phyloP scores from a whole-genome alignment of 1,140 invertebrate species.

The Colletes latitarsis region DNA sequence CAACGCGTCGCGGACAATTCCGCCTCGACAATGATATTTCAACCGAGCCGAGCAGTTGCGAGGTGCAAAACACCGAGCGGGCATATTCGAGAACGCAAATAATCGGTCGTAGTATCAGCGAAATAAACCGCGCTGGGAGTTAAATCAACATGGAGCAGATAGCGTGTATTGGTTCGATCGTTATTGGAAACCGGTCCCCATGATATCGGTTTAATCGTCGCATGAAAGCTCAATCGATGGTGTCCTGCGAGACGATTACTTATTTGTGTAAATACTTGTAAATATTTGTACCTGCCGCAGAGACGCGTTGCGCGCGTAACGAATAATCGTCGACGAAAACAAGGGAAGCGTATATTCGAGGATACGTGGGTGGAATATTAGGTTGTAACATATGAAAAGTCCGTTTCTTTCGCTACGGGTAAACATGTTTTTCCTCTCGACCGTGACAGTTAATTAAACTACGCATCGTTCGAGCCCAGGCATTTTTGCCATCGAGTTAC shows the following conservation, averaged over 20 bases:
- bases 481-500: too few relatives aligned
- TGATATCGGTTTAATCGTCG: conserved; percentile 63
- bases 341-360: not conserved
- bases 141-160: conserved; percentile 45
- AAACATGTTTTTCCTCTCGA: too few relatives aligned
- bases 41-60: conserved; percentile 22
- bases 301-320: conserved; percentile 47
- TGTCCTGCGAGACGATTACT: conserved; percentile 68
- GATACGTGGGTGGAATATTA: not conserved
- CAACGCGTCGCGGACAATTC: conserved; percentile 33
- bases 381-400: too few relatives aligned
- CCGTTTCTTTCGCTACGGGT: too few relatives aligned
- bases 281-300: conserved; percentile 73
- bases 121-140: conserved; percentile 46
- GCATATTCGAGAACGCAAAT: conserved; percentile 51
- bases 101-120: conserved; percentile 37
- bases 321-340: not conserved
- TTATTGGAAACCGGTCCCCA: conserved; percentile 20
- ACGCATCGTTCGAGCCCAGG: too few relatives aligned
- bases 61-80: conserved; percentile 34
- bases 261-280: conserved; percentile 78
- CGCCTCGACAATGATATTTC: conserved; percentile 41
- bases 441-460: too few relatives aligned
- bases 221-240: conserved; percentile 61
- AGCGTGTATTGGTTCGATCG: conserved; percentile 9